Conservation (phyloP, 2,113 vertebrate genomes). For the Symphodus melops region DNA sequence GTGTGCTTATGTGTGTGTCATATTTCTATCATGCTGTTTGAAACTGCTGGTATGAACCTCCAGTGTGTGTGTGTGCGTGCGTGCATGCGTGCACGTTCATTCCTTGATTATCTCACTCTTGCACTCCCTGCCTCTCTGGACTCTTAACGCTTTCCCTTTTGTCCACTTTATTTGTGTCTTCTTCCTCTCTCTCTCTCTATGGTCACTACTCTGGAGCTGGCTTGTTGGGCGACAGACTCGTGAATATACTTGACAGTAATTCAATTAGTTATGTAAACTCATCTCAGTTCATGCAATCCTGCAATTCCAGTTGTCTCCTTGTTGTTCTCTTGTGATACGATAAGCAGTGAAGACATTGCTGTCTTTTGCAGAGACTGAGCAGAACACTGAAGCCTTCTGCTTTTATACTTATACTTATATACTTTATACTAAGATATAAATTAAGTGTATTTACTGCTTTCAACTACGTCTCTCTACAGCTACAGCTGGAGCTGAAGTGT, state of each 20-base stretch:
- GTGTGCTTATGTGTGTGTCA: conserved; percentile 16
- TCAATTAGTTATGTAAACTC: too few relatives aligned
- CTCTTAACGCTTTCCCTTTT: background rate
- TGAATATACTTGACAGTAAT: background rate
- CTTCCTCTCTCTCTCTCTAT: conserved; percentile 20
- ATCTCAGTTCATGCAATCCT: too few relatives aligned
- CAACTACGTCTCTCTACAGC: too few relatives aligned
- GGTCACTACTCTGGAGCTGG: background rate
- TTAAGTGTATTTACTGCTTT: too few relatives aligned
- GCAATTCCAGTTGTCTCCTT: too few relatives aligned
- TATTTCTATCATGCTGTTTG: conserved; percentile 58
- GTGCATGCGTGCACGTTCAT: conserved; percentile 2
- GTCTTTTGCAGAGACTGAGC: too few relatives aligned
- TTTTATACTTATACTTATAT: too few relatives aligned
- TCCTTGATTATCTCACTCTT: background rate
- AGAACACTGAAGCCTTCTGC: too few relatives aligned
- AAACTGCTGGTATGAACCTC: conserved; percentile 51
- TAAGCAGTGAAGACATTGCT: too few relatives aligned
- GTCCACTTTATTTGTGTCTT: background rate
- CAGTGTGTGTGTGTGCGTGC: conserved; percentile 22
- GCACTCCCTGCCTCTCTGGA: background rate
- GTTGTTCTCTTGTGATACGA: too few relatives aligned
- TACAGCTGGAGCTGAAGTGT: too few relatives aligned
- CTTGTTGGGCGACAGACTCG: conserved; percentile 20
- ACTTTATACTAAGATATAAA: too few relatives aligned